Conservation (phyloP, 2,113 vertebrate species). For the Mastomys coucha region DNA sequence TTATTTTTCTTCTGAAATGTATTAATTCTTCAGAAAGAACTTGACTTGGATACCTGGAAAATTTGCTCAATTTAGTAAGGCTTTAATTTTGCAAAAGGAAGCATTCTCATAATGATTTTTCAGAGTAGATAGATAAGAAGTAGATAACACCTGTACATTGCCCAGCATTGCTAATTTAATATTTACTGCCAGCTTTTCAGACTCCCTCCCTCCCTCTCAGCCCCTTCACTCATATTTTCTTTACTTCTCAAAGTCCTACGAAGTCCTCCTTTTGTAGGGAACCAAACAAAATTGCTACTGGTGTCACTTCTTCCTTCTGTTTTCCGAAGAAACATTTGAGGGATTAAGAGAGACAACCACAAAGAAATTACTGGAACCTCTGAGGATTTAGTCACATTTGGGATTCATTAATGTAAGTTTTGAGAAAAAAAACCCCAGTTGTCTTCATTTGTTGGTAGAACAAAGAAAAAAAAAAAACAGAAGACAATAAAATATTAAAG, state of each 20-base stretch:
- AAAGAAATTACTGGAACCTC: constrained; percentile 13
- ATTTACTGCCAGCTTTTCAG: background rate
- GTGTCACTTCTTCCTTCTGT: constrained; percentile 35
- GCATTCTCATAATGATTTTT: background rate
- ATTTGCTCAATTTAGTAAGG: background rate
- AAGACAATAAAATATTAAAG: constrained; percentile 59
- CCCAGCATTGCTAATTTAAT: background rate
- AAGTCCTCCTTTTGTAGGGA: background rate
- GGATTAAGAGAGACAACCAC: constrained; percentile 41
- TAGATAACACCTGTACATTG: background rate
- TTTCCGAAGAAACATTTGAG: constrained; percentile 39
- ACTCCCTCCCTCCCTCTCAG: background rate
- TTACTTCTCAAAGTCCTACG: background rate
- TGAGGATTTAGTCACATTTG: background rate
- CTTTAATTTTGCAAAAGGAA: background rate
- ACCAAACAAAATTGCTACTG: background rate
- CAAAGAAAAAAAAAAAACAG: constrained; percentile 59
- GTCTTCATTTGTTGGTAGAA: background rate
- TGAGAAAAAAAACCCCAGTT: background rate
- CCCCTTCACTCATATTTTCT: background rate
- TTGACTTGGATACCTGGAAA: background rate
- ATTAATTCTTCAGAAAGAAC: constrained; percentile 13
- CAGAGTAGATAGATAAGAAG: background rate
- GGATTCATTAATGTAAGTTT: constrained; percentile 54
- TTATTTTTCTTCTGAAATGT: constrained; percentile 8